Evolutionary conservation across 2,888 invertebrate genomes (phyloP), one percentile per base, ranked within the genome.

Genomic region (Chalcis sispes): DNA sequence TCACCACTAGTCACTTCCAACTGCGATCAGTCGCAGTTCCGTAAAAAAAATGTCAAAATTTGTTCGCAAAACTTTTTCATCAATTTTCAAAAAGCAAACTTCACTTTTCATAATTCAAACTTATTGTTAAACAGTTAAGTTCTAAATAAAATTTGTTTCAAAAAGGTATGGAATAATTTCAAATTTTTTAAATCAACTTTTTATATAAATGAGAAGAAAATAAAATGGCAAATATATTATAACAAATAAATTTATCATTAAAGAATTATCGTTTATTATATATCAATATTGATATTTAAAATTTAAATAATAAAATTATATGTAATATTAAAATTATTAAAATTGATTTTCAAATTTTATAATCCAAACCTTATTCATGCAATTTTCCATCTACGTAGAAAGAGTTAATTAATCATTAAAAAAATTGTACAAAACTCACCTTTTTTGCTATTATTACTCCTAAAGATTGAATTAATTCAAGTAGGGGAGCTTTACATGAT

Each of bases 401-500:
- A 40, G 25, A 61, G 46, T 76, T 64, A 73, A 61, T 73, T 36
- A 36, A 46, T n/a, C n/a, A 59, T 36, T 29, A 15, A 62, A 46
- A 62, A 32, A 65, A 25, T 1, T 40, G 62, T 48, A 54, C 3
- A 36, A 10, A 75, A 88, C 90, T 89, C 88, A 98, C 98, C 92
- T 97, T 95, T 90, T 98, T 98, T 0, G 91, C 92, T 81, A 99
- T 92, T 79, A 92, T 92, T 15, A 98, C 89, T 40, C 95, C 95
- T 83, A 95, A 89, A 64, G 92, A 92, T 83, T 95, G 93, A 78
- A 98, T 93, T 20, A 93, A 93, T 79, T 96, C 95, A 69, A 98
- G 90, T 80, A 99, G 93, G 20, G 97, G 96, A 77, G 94, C 95
- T 89, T 98, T 99, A 89, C 98, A 98, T 85, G 98, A 98, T 0